phyloP scores from a whole-genome alignment of 2,888 invertebrate genomes.

The Pterobdella sp. region DNA sequence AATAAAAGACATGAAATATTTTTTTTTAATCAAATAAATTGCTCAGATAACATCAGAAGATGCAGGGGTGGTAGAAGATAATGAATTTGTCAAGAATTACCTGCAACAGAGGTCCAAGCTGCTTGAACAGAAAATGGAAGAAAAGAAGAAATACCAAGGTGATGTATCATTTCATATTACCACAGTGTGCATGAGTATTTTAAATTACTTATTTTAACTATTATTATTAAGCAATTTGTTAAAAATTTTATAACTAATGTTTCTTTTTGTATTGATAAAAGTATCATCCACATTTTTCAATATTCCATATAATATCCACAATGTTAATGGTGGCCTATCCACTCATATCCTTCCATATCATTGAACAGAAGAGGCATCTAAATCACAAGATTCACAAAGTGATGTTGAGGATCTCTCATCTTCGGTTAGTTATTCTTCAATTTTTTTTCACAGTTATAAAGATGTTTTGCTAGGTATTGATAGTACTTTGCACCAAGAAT shows the following conservation, averaged over 20 bases:
- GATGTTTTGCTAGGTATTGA: too few species aligned
- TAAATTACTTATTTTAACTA: neutral
- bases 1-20: neutral
- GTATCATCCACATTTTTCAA: neutral
- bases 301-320: neutral
- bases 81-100: constrained; percentile 53
- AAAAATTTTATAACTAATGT: too few species aligned
- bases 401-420: constrained; percentile 27
- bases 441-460: too few species aligned
- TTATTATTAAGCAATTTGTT: too few species aligned
- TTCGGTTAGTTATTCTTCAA: neutral
- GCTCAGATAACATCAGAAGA: constrained; percentile 14
- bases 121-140: constrained; percentile 50
- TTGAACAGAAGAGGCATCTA: constrained; percentile 27
- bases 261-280: neutral
- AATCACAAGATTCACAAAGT: constrained; percentile 30
- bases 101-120: constrained; percentile 49
- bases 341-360: neutral
- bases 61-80: constrained; percentile 40
- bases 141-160: constrained; percentile 47
- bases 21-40: constrained; percentile 11
- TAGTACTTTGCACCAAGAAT: too few species aligned
- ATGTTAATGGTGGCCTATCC: neutral
- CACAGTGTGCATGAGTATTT: neutral
- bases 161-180: constrained; percentile 31